Base-by-base conservation (phyloP, 2,888 invertebrate species). In the Capitulum mitella region DNA sequence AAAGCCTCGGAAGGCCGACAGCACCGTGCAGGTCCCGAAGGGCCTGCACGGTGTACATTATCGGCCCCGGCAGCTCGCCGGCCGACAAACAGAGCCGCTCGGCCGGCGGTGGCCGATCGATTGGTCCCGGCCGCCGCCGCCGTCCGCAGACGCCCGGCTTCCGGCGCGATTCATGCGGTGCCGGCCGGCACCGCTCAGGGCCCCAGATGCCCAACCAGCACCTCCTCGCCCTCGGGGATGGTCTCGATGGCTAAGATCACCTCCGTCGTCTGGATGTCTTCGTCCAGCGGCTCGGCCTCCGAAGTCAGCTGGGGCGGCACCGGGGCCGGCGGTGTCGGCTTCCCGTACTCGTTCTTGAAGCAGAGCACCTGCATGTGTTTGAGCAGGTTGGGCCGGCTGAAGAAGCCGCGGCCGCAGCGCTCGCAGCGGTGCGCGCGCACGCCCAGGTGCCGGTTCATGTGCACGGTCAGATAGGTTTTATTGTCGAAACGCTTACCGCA, bases 401-500 rank as follows among this genome's bases (percentile, higher is more conserved):
- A 76, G 76, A 76, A 76, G 46, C 46, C 32, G 29, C 32, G 43
- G n/a, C 46, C 76, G 76, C 76, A 76, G 46, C 43, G 32, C n/a
- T n/a, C 76, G 76, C 76, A 76, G n/a, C 3, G 16, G 46, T 46
- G 46, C 46, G 76, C 46, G 29, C 76, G 76, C n/a, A 76, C n/a
- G 29, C 46, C 46, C 46, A 46, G 29, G 46, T 76, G 76, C 29
- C 43, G 46, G 76, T 76, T 76, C 46, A 46, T 76, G 76, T 76
- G 76, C 46, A 32, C 43, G 14, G 12, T 43, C 16, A 46, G 46
- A 46, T 43, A 46, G 46, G 76, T 76, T 29, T 48, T 43, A 29
- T 43, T 46, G 76, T 46, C 43, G 76, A 76, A 76, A 32, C 76
- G 76, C 32, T 76, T 76, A 14, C 46, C 76, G 76, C 76, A 76